Evolutionary conservation across 2,888 invertebrate species (phyloP), one percentile per base, ranked within the genome.

Genomic region (Dendrolimus pini): DNA sequence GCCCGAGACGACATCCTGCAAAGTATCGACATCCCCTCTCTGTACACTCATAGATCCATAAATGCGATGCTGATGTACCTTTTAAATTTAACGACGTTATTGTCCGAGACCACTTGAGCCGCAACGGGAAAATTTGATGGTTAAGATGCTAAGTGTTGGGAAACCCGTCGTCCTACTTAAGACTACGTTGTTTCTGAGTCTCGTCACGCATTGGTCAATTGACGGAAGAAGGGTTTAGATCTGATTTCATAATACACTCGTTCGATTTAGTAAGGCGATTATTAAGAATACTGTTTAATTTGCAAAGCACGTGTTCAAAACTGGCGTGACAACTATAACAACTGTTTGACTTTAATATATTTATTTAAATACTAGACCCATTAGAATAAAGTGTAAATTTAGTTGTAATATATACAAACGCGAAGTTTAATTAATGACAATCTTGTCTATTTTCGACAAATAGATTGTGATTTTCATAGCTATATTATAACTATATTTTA

Each of bases 1-100:
- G 82, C 73, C 75, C 62, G 83, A 74, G 78, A 74, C 82, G 74
- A 77, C 77, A 80, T 87, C 89, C 89, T 86, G 86, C 73, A 74
- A 71, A 69, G 69, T 71, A 73, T 72, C 62, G 75, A 77, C 79
- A 80, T 82, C 85, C 88, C 77, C 86, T 78, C 78, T 72, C 69
- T 67, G 59, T 61, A 61, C 63, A 61, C 64, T 47, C 47, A 47
- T 47, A 47, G 47, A 66, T 60, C 72, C 71, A 69, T 72, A 72
- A 65, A 68, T 67, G 64, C 69, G 65, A 54, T 61, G 60, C 57
- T 55, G 54, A 56, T 64, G 72, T 68, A 82, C 86, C 84, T 83
- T 83, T 77, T 78, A 65, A 62, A 71, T 68, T 70, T 86, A 78
- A 88, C 76, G 75, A 74, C 76, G 63, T 72, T 72, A 86, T 88